Percentiles rank a stretch among this genome's conserved stretches.
Conservation (phyloP, 2,888 invertebrate species). For the Polydrusus cervinus region DNA sequence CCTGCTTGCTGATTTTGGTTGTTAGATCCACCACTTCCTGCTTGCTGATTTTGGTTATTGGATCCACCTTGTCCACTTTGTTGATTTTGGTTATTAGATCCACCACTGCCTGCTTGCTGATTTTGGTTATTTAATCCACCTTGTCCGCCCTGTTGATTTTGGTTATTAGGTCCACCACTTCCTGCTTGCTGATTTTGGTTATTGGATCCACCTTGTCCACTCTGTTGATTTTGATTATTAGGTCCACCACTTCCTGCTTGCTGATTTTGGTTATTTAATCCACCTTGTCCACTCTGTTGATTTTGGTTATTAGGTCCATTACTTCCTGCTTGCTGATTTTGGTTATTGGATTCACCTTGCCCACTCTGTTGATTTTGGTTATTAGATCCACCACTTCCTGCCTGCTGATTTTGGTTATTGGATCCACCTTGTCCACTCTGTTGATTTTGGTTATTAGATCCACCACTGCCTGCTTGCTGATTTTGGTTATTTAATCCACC, state of each 20-base stretch:
- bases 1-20: constrained; percentile 48
- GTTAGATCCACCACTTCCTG: constrained; percentile 54
- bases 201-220: constrained; percentile 23
- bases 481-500: not conserved
- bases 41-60: constrained; percentile 55
- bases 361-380: constrained; percentile 22
- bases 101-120: constrained; percentile 2
- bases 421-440: constrained; percentile 35
- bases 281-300: constrained; percentile 5
- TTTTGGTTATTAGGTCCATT: not conserved
- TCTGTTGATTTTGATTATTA: constrained; percentile 44
- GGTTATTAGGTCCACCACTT: constrained; percentile 18
- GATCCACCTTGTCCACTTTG: constrained; percentile 45
- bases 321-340: constrained; percentile 8
- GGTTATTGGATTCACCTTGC: not conserved
- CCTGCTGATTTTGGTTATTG: not conserved
- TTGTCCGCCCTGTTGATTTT: constrained; percentile 24
- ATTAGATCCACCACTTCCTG: not conserved
- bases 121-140: constrained; percentile 48
- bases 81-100: constrained; percentile 28
- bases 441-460: constrained; percentile 44
- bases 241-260: not conserved
- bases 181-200: constrained; percentile 11
- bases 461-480: not conserved
- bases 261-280: too few relatives aligned